A percentile compares a stretch with the other conserved stretches of the same genome.
phyloP scores from a whole-genome alignment of 2,113 vertebrate species.

The Ranitomeya imitator region DNA sequence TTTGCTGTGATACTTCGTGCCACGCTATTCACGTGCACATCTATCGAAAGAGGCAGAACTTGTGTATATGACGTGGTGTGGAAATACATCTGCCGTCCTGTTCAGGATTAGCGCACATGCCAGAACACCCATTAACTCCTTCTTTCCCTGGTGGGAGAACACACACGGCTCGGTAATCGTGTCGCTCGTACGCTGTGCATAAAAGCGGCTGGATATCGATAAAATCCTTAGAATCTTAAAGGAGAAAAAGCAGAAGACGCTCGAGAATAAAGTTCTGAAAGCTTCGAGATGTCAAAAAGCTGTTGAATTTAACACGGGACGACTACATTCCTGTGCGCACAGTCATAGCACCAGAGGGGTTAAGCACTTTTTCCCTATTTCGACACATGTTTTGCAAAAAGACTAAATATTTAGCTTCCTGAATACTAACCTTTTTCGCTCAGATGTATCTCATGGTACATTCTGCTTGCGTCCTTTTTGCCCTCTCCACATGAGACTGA shows the following conservation, averaged over 20 bases:
- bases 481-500: conserved; percentile 38
- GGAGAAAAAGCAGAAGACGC: background rate
- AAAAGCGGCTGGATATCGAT: background rate
- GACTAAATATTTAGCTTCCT: conserved; percentile 62
- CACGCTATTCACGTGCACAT: background rate
- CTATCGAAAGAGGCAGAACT: background rate
- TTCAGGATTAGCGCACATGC: conserved; percentile 13
- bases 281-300: background rate
- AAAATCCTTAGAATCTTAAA: background rate
- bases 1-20: background rate
- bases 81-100: conserved; percentile 32
- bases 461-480: conserved; percentile 6
- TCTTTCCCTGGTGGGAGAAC: background rate
- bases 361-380: background rate
- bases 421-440: conserved; percentile 57
- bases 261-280: background rate
- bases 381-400: background rate
- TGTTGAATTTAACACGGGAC: background rate
- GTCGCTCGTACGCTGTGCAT: background rate
- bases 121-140: conserved; percentile 28
- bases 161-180: background rate
- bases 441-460: conserved; percentile 39
- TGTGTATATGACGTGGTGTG: background rate
- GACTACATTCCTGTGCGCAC: background rate
- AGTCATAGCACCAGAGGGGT: background rate